These are phyloP conservation scores for Caenorhabditis elegans DNA, from an alignment of 1,140 invertebrate species.

Conservation along the genomic window DNA sequence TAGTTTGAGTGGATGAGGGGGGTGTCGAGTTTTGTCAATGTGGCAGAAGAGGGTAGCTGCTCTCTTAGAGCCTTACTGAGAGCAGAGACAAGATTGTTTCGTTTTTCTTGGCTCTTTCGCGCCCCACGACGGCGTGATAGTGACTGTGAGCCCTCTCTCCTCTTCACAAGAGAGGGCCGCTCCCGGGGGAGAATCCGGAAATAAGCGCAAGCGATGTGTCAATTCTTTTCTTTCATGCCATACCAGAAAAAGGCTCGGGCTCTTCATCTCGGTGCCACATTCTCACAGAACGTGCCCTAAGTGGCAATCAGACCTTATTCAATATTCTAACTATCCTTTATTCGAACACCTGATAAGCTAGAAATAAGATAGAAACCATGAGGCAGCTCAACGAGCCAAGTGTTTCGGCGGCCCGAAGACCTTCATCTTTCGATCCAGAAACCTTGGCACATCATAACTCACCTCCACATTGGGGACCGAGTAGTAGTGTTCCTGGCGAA, in stretches of 20 bases:
- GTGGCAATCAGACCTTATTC: background rate
- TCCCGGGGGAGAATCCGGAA: constrained; percentile 14
- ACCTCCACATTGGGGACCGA: constrained; percentile 21
- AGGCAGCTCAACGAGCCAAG: background rate
- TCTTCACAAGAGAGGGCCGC: constrained; percentile 25
- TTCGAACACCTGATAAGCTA: background rate
- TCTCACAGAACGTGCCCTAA: background rate
- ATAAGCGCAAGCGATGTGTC: constrained; percentile 29
- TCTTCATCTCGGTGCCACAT: constrained; percentile 17
- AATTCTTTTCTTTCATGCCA: constrained; percentile 26
- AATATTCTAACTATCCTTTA: background rate
- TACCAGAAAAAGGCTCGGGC: constrained; percentile 17
- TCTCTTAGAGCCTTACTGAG: no score
- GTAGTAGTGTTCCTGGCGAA: background rate
- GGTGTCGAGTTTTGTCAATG: constrained; percentile 26
- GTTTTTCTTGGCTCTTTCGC: background rate
- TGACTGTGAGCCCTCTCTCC: constrained; percentile 1
- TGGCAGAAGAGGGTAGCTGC: background rate
- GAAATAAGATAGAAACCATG: no score
- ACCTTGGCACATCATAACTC: constrained; percentile 8
- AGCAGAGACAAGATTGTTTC: constrained; percentile 5
- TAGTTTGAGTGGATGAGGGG: background rate
- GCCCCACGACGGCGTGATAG: background rate
- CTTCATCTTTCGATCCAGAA: background rate
- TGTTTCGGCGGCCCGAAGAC: background rate